Evolutionary conservation across 1,140 invertebrate species (phyloP).

Genomic region (Musca domestica): DNA sequence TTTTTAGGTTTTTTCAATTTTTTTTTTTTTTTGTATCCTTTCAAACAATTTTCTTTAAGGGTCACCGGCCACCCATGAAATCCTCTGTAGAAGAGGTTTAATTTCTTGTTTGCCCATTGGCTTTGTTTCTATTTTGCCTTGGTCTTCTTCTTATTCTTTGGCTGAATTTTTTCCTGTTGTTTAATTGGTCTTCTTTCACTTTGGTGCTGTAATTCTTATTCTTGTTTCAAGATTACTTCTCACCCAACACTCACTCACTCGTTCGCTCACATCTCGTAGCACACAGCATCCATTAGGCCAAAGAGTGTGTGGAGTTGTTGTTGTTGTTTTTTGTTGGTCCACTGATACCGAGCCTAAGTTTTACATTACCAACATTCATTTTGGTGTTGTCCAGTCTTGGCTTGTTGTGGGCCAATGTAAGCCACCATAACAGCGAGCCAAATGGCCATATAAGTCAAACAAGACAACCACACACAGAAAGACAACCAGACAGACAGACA

Average conservation of each 20-base stretch:
- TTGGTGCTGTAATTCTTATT: not conserved
- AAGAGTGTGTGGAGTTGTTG: not conserved
- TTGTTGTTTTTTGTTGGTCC: not conserved
- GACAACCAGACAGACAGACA: not conserved
- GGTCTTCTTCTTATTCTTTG: not conserved
- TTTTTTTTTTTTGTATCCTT: not conserved
- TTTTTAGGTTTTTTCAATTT: not conserved
- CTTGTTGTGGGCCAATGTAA: conserved; percentile 21
- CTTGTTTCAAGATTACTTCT: not conserved
- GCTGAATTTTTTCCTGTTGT: not conserved
- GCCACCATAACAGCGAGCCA: not conserved
- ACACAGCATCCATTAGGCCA: conserved; percentile 4
- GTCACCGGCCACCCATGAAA: not conserved
- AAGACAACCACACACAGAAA: not conserved
- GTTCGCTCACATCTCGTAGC: not conserved
- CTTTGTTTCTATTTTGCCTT: not conserved
- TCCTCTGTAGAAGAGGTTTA: no score
- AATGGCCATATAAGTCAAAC: conserved; percentile 19
- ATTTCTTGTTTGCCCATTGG: not conserved
- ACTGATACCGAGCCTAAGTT: no score
- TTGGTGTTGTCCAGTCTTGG: conserved; percentile 10
- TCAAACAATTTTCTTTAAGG: not conserved
- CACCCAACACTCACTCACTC: not conserved
- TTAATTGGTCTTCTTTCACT: not conserved
- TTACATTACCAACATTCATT: conserved; percentile 5